These are phyloP conservation scores for Neogobius melanostomus DNA, from an alignment of 2,113 vertebrate genomes.

Conservation along the genomic window DNA sequence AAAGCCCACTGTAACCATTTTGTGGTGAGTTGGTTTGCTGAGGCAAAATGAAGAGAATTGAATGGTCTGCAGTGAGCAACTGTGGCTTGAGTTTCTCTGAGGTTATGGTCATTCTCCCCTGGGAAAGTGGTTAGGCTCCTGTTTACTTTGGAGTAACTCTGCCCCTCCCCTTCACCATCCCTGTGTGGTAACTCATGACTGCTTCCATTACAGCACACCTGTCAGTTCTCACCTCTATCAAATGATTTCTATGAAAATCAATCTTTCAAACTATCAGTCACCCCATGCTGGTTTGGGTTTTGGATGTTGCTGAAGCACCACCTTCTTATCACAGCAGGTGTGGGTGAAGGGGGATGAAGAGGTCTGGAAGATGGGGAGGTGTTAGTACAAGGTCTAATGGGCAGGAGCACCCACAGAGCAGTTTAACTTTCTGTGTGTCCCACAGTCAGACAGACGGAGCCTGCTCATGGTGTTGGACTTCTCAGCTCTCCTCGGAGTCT, in stretches of 20 bases:
- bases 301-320: conserved; percentile 45
- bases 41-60: conserved; percentile 62
- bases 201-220: conserved; percentile 58
- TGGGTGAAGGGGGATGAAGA: conserved; percentile 45
- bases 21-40: conserved; percentile 71
- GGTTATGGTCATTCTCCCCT: conserved; percentile 78
- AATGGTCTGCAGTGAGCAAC: conserved; percentile 70
- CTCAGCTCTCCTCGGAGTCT: conserved; percentile 56
- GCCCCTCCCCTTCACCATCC: conserved; percentile 55
- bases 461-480: conserved; percentile 50
- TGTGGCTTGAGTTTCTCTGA: conserved; percentile 78
- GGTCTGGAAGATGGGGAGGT: conserved; percentile 47
- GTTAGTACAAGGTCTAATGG: conserved; percentile 54
- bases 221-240: conserved; percentile 44
- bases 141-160: conserved; percentile 74
- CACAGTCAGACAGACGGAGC: conserved; percentile 49
- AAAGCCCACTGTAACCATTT: conserved; percentile 73
- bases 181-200: conserved; percentile 53
- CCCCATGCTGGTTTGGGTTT: not conserved
- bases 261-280: conserved; percentile 4
- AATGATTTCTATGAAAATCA: conserved; percentile 11
- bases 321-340: conserved; percentile 71
- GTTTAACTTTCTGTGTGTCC: conserved; percentile 55
- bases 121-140: conserved; percentile 77
- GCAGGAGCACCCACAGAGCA: conserved; percentile 54